A percentile compares a stretch with the other conserved stretches of the same genome.
Evolutionary conservation across 2,888 invertebrate species (phyloP).

Genomic region (Ashinkailepas kermadecensis): DNA sequence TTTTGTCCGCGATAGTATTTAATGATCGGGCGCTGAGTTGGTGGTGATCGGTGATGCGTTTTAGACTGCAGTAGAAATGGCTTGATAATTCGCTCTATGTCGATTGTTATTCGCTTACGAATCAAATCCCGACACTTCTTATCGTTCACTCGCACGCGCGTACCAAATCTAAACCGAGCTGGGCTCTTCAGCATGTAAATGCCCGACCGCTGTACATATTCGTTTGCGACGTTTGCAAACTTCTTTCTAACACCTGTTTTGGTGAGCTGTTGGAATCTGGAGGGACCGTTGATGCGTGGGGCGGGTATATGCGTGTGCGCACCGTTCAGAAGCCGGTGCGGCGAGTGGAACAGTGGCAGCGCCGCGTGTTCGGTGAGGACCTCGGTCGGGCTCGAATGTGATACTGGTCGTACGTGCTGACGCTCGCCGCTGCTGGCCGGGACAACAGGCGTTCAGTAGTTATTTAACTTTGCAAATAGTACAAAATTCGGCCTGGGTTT

Average conservation of each 20-base stretch:
- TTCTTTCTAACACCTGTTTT: background rate
- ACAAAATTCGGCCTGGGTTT: conserved; percentile 8
- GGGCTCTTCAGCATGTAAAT: background rate
- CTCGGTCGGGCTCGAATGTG: background rate
- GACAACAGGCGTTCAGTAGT: background rate
- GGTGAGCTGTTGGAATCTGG: no score
- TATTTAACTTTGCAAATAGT: conserved; percentile 17
- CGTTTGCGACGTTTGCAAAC: background rate
- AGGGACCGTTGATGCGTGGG: no score
- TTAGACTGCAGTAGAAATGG: no score
- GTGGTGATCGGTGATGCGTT: no score
- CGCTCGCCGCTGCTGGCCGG: background rate
- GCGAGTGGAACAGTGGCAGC: no score
- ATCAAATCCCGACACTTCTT: background rate
- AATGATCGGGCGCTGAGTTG: no score
- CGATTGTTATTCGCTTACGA: background rate
- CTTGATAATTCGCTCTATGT: no score
- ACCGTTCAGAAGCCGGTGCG: no score
- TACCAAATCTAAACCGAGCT: no score
- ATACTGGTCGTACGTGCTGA: background rate
- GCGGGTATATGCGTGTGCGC: no score
- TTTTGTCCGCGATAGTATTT: no score
- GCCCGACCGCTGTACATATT: background rate
- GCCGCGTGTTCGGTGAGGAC: no score
- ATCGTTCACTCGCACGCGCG: background rate